A percentile compares a stretch with the other conserved stretches of the same genome.
These are phyloP conservation scores for Pachycephala philippinensis DNA, from an alignment of 2,113 vertebrate species.

Conservation along the genomic window DNA sequence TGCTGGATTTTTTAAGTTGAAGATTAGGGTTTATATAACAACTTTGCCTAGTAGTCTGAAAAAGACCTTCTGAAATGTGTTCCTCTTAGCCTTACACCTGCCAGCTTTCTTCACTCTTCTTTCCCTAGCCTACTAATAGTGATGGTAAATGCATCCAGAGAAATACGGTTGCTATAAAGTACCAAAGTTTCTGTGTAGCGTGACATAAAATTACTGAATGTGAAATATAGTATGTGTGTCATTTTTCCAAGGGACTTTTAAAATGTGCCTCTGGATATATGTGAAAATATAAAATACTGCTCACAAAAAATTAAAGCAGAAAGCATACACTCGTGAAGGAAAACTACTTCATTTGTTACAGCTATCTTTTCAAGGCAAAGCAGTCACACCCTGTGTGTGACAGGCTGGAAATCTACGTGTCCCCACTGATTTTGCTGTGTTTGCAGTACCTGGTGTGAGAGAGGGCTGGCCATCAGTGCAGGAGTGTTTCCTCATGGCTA, in stretches of 20 bases:
- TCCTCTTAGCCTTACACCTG: constrained; percentile 45
- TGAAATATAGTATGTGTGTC: constrained; percentile 29
- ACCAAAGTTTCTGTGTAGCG: background rate
- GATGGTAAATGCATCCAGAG: constrained; percentile 29
- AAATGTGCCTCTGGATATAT: constrained; percentile 35
- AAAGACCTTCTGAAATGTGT: constrained; percentile 27
- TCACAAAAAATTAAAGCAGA: constrained; percentile 2
- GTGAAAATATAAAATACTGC: constrained; percentile 23
- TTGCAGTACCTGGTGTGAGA: background rate
- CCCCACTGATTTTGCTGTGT: background rate
- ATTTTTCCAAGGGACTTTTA: constrained; percentile 33
- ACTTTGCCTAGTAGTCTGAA: background rate
- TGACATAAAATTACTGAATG: constrained; percentile 30
- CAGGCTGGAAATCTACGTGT: background rate
- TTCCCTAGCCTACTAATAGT: background rate
- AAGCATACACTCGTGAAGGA: background rate
- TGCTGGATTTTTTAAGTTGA: background rate
- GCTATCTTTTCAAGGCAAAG: constrained; percentile 27
- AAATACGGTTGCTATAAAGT: constrained; percentile 7
- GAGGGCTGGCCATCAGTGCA: background rate
- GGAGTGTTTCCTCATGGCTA: background rate
- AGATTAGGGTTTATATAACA: background rate
- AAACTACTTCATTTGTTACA: background rate
- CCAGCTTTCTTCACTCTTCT: constrained; percentile 34
- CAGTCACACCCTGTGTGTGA: background rate